Evolutionary conservation across 2,888 invertebrate species (phyloP), one percentile per base, ranked within the genome.

Genomic region (Rambutsinella grinnellia): DNA sequence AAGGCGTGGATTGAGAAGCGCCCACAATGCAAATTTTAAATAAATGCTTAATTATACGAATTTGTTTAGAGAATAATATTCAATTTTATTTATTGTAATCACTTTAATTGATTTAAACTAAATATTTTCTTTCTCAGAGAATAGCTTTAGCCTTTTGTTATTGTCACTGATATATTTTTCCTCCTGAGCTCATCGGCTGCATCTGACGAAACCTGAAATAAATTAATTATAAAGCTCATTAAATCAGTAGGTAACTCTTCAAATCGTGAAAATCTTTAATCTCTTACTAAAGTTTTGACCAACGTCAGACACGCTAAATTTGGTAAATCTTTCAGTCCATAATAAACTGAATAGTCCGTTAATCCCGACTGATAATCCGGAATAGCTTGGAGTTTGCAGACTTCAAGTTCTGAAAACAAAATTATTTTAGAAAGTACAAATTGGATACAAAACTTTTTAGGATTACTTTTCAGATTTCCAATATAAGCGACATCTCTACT

Each of bases 1-100:
- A 88, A 88, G 80, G 87, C 87, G 23, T 90, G 90, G 90, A 85
- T 90, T 17, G 87, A 88, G 47, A 88, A 87, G 79, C 87, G 90
- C 80, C 90, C 90, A 10, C 87, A 87, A 75, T 89, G 90, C 36
- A 89, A 88, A 83, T 89, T 88, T 80, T 89, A 87, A 83, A 24
- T n/a, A n/a, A n/a, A n/a, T n/a, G n/a, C n/a, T n/a, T n/a, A n/a
- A n/a, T n/a, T n/a, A n/a, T n/a, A n/a, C n/a, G n/a, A n/a, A n/a
- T n/a, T n/a, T n/a, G n/a, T n/a, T n/a, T n/a, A n/a, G n/a, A n/a
- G n/a, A n/a, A n/a, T n/a, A n/a, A n/a, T n/a, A n/a, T n/a, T n/a
- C n/a, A n/a, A n/a, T n/a, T n/a, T n/a, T n/a, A n/a, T n/a, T n/a
- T n/a, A n/a, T n/a, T n/a, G n/a, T n/a, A n/a, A n/a, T n/a, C n/a